Conservation (phyloP, 2,113 vertebrate genomes). For the Pipa parva region DNA sequence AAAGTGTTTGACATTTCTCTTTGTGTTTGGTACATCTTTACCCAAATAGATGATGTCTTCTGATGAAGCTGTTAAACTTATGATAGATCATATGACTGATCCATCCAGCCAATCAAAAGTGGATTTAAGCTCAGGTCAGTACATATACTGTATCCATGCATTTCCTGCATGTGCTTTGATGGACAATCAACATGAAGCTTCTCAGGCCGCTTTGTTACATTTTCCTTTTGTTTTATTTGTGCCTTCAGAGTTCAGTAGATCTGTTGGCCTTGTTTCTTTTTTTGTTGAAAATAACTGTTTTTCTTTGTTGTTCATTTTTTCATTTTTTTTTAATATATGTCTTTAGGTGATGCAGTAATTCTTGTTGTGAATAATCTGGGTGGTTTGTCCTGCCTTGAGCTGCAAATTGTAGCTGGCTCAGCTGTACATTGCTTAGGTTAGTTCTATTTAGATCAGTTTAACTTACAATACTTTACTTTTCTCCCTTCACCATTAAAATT, state of each 20-base stretch:
- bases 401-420: slow-evolving; percentile 74
- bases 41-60: slow-evolving; percentile 67
- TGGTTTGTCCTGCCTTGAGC: slow-evolving; percentile 84
- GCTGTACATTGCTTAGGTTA: slow-evolving; percentile 73
- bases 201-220: not conserved
- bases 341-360: slow-evolving; percentile 71
- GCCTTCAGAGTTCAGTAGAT: not conserved
- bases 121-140: slow-evolving; percentile 67
- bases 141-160: not conserved
- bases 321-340: not conserved
- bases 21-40: not conserved
- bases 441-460: slow-evolving; percentile 17
- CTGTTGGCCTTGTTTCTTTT: not conserved
- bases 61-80: slow-evolving; percentile 72
- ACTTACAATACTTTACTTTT: not conserved
- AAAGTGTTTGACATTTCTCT: too few species aligned
- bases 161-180: not conserved
- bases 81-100: slow-evolving; percentile 85
- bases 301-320: not conserved
- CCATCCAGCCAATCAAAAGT: slow-evolving; percentile 72
- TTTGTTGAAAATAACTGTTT: not conserved
- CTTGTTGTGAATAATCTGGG: slow-evolving; percentile 92
- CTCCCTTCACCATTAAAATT: rapidly evolving
- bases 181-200: rapidly evolving
- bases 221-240: not conserved